Base-by-base conservation (phyloP, 2,113 vertebrate species). In the Elgaria multicarinata region DNA sequence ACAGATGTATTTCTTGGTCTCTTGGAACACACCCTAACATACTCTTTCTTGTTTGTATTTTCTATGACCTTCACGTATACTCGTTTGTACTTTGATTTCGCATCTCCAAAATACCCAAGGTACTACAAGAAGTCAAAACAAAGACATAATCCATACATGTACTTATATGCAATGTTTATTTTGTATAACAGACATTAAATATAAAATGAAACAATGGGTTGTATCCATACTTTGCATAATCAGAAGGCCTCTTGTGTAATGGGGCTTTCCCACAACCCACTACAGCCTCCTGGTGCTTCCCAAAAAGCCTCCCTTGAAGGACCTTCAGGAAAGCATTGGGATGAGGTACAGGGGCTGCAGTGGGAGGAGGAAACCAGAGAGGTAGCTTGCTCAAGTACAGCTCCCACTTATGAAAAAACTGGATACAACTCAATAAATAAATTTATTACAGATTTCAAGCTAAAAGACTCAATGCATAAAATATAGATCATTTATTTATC, bases 21-120 rank as follows among this genome's bases (percentile, higher is more conserved):
- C 94, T 98, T 98, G 93, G 98, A 99, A 94, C 99, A 99, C 26
- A 99, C 98, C 92, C 99, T 97, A 42, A 99, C 99, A 90, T 99
- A 99, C 1, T 99, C 99, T 95, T 99, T 98, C 97, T 99, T 99
- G 97, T 99, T 99, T 91, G 98, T 97, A 7, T 99, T 99, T 97
- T 99, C 99, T 93, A 99, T 97, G 94, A 99, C 99, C 95, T 99
- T 99, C 90, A 99, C 99, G 86, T 99, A 99, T 16, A 99, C 98
- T 95, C 98, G 97, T 95, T 98, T 98, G 95, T 99, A 99, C 97
- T 99, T 99, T 89, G 97, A 98, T 96, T 99, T 99, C 89, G 99
- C 99, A 91, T 99, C 98, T 33, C 99, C 99, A 90, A 99, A 99
- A 96, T 99, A 99, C 53, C 99, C 99, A 95, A 99, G 98, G 94